Evolutionary conservation across 2,888 invertebrate species (phyloP).

Genomic region (Dyspetes luteomarginatus): DNA sequence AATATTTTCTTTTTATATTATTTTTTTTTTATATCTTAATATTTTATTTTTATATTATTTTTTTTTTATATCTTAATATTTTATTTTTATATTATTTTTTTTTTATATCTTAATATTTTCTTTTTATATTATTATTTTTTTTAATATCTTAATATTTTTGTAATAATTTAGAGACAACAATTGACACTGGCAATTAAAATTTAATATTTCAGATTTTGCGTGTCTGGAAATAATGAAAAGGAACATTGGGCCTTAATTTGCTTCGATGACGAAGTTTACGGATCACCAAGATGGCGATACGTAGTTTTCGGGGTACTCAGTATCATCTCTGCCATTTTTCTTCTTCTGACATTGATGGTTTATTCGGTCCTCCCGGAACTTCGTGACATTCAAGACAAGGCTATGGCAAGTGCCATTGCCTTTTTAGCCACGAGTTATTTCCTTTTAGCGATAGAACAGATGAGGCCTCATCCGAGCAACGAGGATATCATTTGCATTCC

Average conservation of each 20-base stretch:
- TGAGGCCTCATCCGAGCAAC: constrained; percentile 81
- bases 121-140: too few relatives aligned
- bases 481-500: constrained; percentile 84
- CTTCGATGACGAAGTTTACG: constrained; percentile 67
- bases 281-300: constrained; percentile 67
- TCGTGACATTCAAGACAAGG: constrained; percentile 87
- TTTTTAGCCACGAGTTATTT: constrained; percentile 86
- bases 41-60: too few relatives aligned
- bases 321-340: constrained; percentile 86
- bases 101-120: too few relatives aligned
- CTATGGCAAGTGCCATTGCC: constrained; percentile 86
- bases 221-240: constrained; percentile 65
- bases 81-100: too few relatives aligned
- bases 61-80: too few relatives aligned
- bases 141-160: too few relatives aligned
- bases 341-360: constrained; percentile 86
- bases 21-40: too few relatives aligned
- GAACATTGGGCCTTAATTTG: constrained; percentile 79
- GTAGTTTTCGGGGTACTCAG: constrained; percentile 71
- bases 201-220: constrained; percentile 79
- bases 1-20: too few relatives aligned
- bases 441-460: constrained; percentile 85
- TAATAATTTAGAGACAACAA: too few relatives aligned
- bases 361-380: constrained; percentile 87
- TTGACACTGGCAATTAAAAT: neutral